Base-by-base conservation (phyloP, 1,140 invertebrate species). In the Drosophila mauritiana region DNA sequence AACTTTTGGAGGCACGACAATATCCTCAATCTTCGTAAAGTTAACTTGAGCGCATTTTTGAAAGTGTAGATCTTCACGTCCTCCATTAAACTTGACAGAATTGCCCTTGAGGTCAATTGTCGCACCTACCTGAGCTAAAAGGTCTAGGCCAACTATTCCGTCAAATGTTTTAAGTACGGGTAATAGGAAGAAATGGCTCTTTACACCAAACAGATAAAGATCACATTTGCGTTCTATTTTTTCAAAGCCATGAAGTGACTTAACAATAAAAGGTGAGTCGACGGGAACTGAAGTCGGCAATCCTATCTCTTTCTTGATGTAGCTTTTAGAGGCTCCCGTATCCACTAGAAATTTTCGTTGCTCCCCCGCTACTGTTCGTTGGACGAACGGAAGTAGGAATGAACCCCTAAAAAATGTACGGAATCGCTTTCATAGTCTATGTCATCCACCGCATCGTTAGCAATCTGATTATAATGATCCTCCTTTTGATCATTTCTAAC, bases 401-500 rank as follows among this genome's bases (percentile, higher is more conserved):
- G 13, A 58, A n/a, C 56, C 6, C 40, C 15, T 31, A 57, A 52
- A 52, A 52, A 52, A 34, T 52, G 20, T 0, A 54, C 52, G 34
- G 17, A 1, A 39, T 54, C 17, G 2, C 56, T 48, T 25, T 48
- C 20, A 48, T 48, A 37, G 20, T 22, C 20, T 22, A 22, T 22
- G 20, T 22, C 20, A 22, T 22, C 39, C 40, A 51, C 48, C 3
- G 39, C 54, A 43, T 43, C 25, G 43, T 6, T 31, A 56, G 22
- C 40, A 56, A 56, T 56, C 39, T 56, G 54, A 43, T 56, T 43
- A 17, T 56, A 56, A 34, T 43, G 11, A 17, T 43, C 25, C 40
- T 56, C 54, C 3, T 15, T 11, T 51, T 56, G 39, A 56, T n/a
- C 40, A 56, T n/a, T 15, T 11, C 27, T 12, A 7, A n/a, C n/a